Percentiles rank a stretch among this genome's conserved stretches.
These are phyloP conservation scores for Centroberyx gerrardi DNA, from an alignment of 2,797 vertebrate species.

Conservation along the genomic window DNA sequence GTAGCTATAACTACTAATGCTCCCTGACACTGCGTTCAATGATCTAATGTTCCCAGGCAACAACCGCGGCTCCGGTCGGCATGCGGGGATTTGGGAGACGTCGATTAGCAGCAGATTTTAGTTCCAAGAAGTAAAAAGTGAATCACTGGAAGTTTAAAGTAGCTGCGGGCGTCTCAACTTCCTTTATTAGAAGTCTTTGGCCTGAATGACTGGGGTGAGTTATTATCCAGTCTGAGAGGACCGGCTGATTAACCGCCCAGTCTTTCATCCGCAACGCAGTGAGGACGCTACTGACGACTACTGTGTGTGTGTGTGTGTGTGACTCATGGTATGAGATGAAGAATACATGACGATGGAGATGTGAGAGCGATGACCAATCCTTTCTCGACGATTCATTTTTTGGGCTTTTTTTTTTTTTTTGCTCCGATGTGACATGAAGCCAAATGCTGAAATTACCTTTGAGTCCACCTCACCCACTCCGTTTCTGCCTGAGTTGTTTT, in stretches of 20 bases:
- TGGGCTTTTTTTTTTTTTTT: neutral
- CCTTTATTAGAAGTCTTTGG: conserved; percentile 19
- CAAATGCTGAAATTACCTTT: conserved; percentile 73
- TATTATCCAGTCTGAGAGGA: conserved; percentile 40
- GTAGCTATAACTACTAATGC: conserved; percentile 26
- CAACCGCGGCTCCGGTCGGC: conserved; percentile 15
- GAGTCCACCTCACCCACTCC: conserved; percentile 77
- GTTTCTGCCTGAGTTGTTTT: conserved; percentile 75
- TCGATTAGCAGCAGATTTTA: conserved; percentile 45
- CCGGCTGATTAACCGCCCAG: conserved; percentile 49
- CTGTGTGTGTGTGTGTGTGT: conserved; percentile 1
- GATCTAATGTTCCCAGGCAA: conserved; percentile 57
- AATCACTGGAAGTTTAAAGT: conserved; percentile 39
- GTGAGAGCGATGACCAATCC: conserved; percentile 5
- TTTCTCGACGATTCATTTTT: neutral
- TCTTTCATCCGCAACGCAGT: conserved; percentile 29
- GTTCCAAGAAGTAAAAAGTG: conserved; percentile 35
- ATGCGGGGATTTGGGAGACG: conserved; percentile 28
- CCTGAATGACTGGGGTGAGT: conserved; percentile 12
- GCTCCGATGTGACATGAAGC: conserved; percentile 49
- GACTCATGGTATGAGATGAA: conserved; percentile 45
- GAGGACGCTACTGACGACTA: conserved; percentile 37
- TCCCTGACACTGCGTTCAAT: conserved; percentile 41
- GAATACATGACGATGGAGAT: conserved; percentile 32
- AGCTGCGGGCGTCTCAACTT: conserved; percentile 3